These are phyloP conservation scores for Hecatera dysodea DNA, from an alignment of 2,888 invertebrate species.

Conservation along the genomic window DNA sequence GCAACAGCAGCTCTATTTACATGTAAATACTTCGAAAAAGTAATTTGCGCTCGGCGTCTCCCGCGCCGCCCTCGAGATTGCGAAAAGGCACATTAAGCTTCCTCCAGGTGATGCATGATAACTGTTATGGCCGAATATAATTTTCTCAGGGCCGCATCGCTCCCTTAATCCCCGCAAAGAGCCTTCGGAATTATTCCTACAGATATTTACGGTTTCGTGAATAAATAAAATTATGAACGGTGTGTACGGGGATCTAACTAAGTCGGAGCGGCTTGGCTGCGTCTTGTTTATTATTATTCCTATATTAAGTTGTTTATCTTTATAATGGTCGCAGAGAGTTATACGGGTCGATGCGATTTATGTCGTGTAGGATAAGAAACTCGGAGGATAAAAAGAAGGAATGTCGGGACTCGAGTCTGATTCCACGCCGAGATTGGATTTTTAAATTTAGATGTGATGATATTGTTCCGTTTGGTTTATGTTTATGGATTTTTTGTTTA, in stretches of 20 bases:
- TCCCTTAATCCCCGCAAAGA: conserved; percentile 90
- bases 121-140: conserved; percentile 91
- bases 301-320: conserved; percentile 91
- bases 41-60: conserved; percentile 88
- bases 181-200: conserved; percentile 90
- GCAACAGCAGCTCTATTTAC: conserved; percentile 87
- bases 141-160: conserved; percentile 89
- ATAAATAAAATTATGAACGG: conserved; percentile 90
- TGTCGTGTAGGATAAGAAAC: conserved; percentile 85
- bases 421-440: conserved; percentile 86
- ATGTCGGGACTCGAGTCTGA: conserved; percentile 81
- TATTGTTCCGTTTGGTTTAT: conserved; percentile 76
- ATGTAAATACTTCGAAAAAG: conserved; percentile 91
- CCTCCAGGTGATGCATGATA: conserved; percentile 91
- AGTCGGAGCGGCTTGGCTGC: conserved; percentile 77
- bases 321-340: conserved; percentile 89
- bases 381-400: conserved; percentile 83
- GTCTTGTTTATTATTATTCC: conserved; percentile 89
- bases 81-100: conserved; percentile 90
- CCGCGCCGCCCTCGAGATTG: conserved; percentile 89
- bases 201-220: conserved; percentile 90
- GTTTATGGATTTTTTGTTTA: conserved; percentile 69
- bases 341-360: conserved; percentile 89
- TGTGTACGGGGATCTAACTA: conserved; percentile 86
- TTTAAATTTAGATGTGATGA: conserved; percentile 89